A percentile compares a stretch with the other conserved stretches of the same genome.
Conservation (phyloP, 2,113 vertebrate genomes). For the Zosterops lateralis region DNA sequence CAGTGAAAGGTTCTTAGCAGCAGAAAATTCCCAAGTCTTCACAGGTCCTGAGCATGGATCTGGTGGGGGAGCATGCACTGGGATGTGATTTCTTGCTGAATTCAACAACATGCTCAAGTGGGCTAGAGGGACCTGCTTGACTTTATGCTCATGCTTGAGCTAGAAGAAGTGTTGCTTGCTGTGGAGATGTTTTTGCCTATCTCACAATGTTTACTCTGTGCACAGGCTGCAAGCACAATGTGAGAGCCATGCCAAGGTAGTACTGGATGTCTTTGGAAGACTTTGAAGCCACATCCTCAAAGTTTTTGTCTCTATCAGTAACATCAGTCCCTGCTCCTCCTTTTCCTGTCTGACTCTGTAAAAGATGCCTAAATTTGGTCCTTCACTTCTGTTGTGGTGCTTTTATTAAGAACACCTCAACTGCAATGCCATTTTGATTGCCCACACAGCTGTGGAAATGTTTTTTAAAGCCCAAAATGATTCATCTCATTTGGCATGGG, state of each 20-base stretch:
- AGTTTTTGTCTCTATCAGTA: background rate
- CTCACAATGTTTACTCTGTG: background rate
- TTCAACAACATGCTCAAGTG: background rate
- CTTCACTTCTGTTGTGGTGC: background rate
- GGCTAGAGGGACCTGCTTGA: background rate
- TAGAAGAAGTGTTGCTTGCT: background rate
- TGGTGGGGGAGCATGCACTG: background rate
- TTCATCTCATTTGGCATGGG: background rate
- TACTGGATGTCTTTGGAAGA: background rate
- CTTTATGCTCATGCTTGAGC: background rate
- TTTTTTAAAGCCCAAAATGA: background rate
- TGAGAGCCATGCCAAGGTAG: background rate
- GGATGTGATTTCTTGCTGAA: background rate
- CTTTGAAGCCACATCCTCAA: background rate
- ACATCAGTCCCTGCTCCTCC: background rate
- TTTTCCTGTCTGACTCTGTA: background rate
- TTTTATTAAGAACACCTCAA: background rate
- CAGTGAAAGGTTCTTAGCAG: background rate
- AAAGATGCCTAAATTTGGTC: background rate
- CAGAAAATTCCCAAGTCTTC: background rate
- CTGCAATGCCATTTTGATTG: background rate
- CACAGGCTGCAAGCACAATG: background rate
- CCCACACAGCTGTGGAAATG: background rate
- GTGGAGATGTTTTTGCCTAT: background rate
- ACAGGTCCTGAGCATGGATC: background rate